phyloP scores from a whole-genome alignment of 2,888 invertebrate genomes.

The Chrysolina haemoptera region DNA sequence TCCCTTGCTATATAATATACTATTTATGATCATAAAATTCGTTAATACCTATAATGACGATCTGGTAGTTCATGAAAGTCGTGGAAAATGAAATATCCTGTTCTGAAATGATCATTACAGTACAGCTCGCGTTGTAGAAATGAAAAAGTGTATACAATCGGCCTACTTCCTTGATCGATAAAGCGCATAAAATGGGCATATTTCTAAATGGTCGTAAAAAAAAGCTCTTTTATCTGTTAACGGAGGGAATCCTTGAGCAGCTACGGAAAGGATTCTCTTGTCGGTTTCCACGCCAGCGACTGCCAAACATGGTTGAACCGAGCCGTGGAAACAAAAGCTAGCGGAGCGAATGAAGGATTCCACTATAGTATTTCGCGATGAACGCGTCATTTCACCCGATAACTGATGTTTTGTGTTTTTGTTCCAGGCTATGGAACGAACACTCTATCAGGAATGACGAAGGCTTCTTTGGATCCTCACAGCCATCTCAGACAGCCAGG shows the following conservation, averaged over 20 bases:
- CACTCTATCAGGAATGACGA: conserved; percentile 84
- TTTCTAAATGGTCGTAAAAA: too few relatives aligned
- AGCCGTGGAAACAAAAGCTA: conserved; percentile 67
- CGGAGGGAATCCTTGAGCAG: conserved; percentile 34
- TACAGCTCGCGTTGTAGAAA: too few relatives aligned
- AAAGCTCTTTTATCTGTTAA: conserved; percentile 12
- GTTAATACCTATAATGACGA: too few relatives aligned
- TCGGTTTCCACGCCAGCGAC: conserved; percentile 67
- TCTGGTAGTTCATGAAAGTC: too few relatives aligned
- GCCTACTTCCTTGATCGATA: too few relatives aligned
- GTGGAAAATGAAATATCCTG: too few relatives aligned
- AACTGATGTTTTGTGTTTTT: conserved; percentile 55
- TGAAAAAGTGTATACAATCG: too few relatives aligned
- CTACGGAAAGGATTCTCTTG: conserved; percentile 70
- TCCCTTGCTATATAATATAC: too few relatives aligned
- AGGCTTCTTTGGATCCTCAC: conserved; percentile 89
- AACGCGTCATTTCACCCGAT: conserved; percentile 47
- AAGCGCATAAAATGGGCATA: too few relatives aligned
- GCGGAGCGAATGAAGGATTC: conserved; percentile 60
- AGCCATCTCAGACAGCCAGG: conserved; percentile 92
- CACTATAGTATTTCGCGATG: conserved; percentile 48
- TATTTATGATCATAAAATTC: too few relatives aligned
- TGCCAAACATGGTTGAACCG: conserved; percentile 66
- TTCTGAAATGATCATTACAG: too few relatives aligned
- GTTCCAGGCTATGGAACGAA: conserved; percentile 90